Evolutionary conservation across 1,140 invertebrate genomes (phyloP).

Genomic region (Drosophila bifasciata): DNA sequence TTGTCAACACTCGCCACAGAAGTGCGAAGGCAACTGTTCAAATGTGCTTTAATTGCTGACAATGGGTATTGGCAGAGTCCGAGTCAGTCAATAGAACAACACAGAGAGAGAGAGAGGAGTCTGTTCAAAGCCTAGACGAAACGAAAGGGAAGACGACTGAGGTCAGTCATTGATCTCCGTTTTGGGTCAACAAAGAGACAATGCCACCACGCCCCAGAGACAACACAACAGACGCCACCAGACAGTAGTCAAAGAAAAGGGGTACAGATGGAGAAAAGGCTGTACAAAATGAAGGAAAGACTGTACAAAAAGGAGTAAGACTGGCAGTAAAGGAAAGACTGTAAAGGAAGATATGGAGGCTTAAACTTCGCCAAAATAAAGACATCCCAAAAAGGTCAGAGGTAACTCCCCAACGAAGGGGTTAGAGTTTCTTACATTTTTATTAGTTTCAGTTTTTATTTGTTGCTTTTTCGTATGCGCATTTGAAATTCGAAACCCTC

Average conservation of each 20-base stretch:
- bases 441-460: constrained; percentile 17
- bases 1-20: constrained; percentile 17
- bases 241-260: not conserved
- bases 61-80: constrained; percentile 29
- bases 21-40: constrained; percentile 21
- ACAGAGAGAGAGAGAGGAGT: not conserved
- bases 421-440: not conserved
- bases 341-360: not conserved
- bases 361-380: too few species aligned
- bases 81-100: constrained; percentile 2
- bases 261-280: not conserved
- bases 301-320: not conserved
- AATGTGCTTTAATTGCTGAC: constrained; percentile 50
- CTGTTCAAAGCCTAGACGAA: constrained; percentile 2
- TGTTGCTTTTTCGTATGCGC: constrained; percentile 9
- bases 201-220: not conserved
- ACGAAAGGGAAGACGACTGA: constrained; percentile 4
- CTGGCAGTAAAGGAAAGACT: not conserved
- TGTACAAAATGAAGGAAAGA: not conserved
- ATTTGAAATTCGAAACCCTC: constrained; percentile 20
- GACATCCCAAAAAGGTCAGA: too few species aligned
- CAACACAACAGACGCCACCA: too few species aligned
- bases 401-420: too few species aligned
- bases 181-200: constrained; percentile 28
- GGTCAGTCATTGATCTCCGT: constrained; percentile 32